Evolutionary conservation across 2,797 vertebrate genomes (phyloP).

Genomic region (Falco concolor): DNA sequence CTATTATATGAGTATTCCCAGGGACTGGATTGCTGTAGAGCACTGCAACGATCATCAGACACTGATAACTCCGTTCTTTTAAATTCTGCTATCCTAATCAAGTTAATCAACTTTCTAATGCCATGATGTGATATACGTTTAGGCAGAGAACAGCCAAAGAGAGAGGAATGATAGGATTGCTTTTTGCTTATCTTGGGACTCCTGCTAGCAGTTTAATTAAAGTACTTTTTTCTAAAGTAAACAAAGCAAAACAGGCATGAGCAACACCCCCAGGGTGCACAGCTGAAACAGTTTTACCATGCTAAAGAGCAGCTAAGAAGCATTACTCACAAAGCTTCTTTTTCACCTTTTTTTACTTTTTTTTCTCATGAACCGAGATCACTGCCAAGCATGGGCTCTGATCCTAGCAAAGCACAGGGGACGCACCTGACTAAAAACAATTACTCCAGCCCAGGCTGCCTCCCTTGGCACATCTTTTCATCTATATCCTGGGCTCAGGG

Average conservation of each 20-base stretch:
- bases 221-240: neutral
- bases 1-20: accelerated
- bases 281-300: neutral
- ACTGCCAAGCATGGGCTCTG: neutral
- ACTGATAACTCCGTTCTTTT: accelerated
- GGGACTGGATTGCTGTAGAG: neutral
- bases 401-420: neutral
- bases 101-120: neutral
- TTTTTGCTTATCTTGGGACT: neutral
- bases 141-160: neutral
- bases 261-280: neutral
- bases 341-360: neutral
- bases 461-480: neutral
- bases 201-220: neutral
- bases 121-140: neutral
- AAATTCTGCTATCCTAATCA: neutral
- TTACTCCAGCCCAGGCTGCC: neutral
- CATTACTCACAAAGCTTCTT: neutral
- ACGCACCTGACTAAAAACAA: neutral
- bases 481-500: accelerated
- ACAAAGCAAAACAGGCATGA: neutral
- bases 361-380: neutral
- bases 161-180: neutral
- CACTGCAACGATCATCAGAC: neutral
- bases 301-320: neutral